These are phyloP conservation scores for Parasteatoda tepidariorum DNA, from an alignment of 1,140 invertebrate species.

Conservation along the genomic window DNA sequence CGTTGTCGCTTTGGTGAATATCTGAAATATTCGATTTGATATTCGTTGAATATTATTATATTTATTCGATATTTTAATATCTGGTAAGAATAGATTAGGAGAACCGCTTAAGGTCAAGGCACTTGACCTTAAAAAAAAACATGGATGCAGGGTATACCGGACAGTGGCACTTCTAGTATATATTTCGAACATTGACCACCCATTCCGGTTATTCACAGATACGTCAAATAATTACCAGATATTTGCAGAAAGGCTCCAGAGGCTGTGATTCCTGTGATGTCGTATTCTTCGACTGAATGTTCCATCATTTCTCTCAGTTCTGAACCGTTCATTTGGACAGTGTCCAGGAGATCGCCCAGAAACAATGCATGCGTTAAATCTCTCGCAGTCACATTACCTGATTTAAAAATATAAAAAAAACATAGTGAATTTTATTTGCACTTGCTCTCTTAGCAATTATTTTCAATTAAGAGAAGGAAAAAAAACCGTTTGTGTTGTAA, in stretches of 20 bases:
- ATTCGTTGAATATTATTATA: too few species aligned
- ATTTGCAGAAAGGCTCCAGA: constrained; percentile 9
- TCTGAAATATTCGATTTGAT: too few species aligned
- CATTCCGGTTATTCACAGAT: too few species aligned
- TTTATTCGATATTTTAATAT: too few species aligned
- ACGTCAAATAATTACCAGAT: constrained; percentile 6
- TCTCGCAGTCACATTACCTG: constrained; percentile 17
- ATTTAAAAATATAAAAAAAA: background rate
- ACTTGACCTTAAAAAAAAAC: too few species aligned
- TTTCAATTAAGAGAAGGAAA: too few species aligned
- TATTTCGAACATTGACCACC: too few species aligned
- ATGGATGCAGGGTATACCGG: too few species aligned
- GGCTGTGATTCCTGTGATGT: background rate
- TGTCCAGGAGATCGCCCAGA: constrained; percentile 1
- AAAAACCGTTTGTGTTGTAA: background rate
- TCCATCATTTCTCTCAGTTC: constrained; percentile 1
- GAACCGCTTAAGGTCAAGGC: too few species aligned
- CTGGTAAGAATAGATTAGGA: too few species aligned
- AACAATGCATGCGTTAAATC: background rate
- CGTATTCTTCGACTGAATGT: constrained; percentile 7
- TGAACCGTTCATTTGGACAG: background rate
- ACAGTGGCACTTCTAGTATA: too few species aligned
- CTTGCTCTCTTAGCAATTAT: background rate
- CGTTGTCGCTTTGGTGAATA: too few species aligned
- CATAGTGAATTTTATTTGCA: background rate